Evolutionary conservation across 2,888 invertebrate genomes (phyloP).

Genomic region (Ceramica pisi): DNA sequence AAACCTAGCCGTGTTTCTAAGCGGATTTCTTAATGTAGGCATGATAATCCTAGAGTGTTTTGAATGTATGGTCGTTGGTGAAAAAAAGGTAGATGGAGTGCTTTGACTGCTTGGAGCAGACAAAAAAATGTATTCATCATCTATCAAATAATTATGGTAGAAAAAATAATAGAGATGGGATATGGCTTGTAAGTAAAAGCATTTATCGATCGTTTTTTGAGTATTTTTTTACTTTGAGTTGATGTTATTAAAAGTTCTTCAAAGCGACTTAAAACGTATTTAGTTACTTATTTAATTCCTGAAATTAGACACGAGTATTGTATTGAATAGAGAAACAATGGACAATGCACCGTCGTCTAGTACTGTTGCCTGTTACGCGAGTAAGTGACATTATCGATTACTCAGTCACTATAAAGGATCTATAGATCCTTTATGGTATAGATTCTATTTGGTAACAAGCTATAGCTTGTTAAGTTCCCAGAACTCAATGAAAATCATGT

Average conservation of each 20-base stretch:
- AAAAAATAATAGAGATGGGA: slow-evolving; percentile 16
- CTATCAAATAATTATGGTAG: slow-evolving; percentile 3
- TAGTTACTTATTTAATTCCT: not conserved
- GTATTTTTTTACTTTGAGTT: not conserved
- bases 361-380: not conserved
- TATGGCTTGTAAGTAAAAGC: not conserved
- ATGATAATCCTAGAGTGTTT: slow-evolving; percentile 27
- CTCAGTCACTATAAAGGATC: slow-evolving; percentile 9
- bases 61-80: slow-evolving; percentile 24
- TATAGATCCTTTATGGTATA: too few species aligned
- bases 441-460: too few species aligned
- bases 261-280: too few species aligned
- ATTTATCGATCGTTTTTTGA: slow-evolving; percentile 7
- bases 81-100: slow-evolving; percentile 22
- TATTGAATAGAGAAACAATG: slow-evolving; percentile 22
- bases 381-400: slow-evolving; percentile 23
- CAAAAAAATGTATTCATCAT: not conserved
- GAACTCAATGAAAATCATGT: slow-evolving; percentile 35
- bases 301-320: slow-evolving; percentile 18
- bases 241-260: not conserved
- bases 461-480: slow-evolving; percentile 8
- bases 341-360: not conserved
- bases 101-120: slow-evolving; percentile 1
- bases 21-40: slow-evolving; percentile 40
- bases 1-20: slow-evolving; percentile 37